Evolutionary conservation across 2,113 vertebrate species (phyloP).

Genomic region (Benitochromis conjunctus): DNA sequence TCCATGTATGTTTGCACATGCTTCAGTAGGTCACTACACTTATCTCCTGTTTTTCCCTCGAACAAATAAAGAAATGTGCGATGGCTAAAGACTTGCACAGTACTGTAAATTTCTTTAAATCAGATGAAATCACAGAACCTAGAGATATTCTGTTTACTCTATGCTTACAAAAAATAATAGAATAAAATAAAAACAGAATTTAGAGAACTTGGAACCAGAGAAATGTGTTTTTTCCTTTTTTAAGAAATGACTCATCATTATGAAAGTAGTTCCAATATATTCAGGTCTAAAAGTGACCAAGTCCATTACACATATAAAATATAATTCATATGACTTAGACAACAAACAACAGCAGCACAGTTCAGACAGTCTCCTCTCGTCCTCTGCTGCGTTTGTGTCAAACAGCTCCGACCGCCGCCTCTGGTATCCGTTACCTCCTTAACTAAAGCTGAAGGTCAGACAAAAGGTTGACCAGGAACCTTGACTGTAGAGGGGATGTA

Average conservation of each 20-base stretch:
- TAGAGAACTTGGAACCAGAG: not conserved
- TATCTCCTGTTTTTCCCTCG: not conserved
- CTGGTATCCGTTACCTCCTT: conserved; percentile 25
- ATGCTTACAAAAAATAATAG: not conserved
- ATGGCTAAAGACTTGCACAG: not conserved
- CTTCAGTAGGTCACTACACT: not conserved
- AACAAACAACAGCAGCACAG: not conserved
- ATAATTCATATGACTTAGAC: not conserved
- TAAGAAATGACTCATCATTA: not conserved
- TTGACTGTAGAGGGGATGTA: not conserved
- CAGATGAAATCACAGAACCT: not conserved
- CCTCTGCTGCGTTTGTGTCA: not conserved
- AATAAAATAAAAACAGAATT: not conserved
- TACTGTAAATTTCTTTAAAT: not conserved
- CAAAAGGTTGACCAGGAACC: not conserved
- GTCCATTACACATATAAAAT: not conserved
- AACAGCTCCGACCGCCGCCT: not conserved
- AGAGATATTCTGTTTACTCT: not conserved
- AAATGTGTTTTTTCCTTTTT: not conserved
- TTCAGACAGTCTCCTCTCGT: not conserved
- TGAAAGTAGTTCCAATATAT: not conserved
- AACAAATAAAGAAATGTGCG: not conserved
- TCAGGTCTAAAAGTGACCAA: not conserved
- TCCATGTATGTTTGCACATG: not conserved
- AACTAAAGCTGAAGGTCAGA: conserved; percentile 21